phyloP scores from a whole-genome alignment of 2,113 vertebrate genomes.

The Ptilorrhoa leucosticta region DNA sequence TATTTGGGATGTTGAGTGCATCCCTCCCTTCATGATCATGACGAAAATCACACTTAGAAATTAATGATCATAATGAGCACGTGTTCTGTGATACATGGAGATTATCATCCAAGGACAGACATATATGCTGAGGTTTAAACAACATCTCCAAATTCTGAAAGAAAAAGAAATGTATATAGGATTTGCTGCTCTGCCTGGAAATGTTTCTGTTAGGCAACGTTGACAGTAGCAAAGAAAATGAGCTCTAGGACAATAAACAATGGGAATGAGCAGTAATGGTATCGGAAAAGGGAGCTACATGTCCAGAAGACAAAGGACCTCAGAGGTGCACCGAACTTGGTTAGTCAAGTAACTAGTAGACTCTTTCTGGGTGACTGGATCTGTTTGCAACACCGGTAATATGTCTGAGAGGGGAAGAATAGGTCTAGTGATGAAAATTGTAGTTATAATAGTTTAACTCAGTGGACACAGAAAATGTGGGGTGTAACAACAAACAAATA shows the following conservation, averaged over 20 bases:
- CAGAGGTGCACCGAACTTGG: neutral
- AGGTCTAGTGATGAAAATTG: neutral
- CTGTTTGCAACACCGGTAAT: neutral
- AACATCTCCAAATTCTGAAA: neutral
- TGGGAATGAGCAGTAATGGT: neutral
- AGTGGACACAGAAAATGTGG: neutral
- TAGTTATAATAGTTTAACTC: neutral
- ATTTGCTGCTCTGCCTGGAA: neutral
- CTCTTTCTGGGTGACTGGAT: neutral
- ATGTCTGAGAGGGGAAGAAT: neutral
- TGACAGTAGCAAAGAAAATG: neutral
- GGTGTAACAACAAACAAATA: neutral
- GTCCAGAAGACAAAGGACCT: neutral
- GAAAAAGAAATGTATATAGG: neutral
- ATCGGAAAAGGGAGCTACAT: neutral
- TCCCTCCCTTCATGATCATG: neutral
- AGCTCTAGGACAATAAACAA: neutral
- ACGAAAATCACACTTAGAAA: neutral
- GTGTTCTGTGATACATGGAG: neutral
- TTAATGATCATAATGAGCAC: neutral
- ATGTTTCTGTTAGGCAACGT: neutral
- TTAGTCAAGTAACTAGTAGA: neutral
- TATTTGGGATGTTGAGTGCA: neutral
- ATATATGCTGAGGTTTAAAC: neutral
- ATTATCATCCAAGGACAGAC: neutral